phyloP scores from a whole-genome alignment of 2,888 invertebrate species.

The Stenichneumon culpator region DNA sequence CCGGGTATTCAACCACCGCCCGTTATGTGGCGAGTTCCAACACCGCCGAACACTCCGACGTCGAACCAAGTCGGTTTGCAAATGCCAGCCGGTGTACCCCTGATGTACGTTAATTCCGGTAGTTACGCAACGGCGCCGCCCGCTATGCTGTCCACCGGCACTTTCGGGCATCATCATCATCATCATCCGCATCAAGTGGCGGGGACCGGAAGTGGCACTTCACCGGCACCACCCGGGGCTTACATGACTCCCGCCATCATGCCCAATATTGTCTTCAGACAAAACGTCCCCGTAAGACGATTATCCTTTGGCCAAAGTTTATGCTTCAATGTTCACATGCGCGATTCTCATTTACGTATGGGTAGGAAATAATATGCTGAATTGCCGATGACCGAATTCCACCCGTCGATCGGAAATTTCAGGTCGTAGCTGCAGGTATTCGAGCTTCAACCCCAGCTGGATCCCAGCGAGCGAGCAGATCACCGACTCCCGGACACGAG shows the following conservation, averaged over 20 bases:
- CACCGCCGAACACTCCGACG: conserved; percentile 83
- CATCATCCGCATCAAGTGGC: conserved; percentile 75
- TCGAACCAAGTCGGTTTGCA: conserved; percentile 80
- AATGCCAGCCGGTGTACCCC: conserved; percentile 80
- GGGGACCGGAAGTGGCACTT: conserved; percentile 78
- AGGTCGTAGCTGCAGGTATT: conserved; percentile 80
- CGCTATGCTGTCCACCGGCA: conserved; percentile 79
- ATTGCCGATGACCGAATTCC: background rate
- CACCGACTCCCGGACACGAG: conserved; percentile 83
- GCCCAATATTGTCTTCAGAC: conserved; percentile 83
- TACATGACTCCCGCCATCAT: conserved; percentile 82
- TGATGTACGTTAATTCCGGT: conserved; percentile 84
- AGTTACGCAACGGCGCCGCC: conserved; percentile 79
- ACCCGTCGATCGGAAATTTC: conserved; percentile 12
- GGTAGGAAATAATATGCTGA: background rate
- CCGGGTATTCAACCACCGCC: conserved; percentile 82
- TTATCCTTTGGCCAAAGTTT: background rate
- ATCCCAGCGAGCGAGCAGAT: conserved; percentile 82
- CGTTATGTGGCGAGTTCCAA: conserved; percentile 83
- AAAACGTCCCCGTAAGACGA: conserved; percentile 82
- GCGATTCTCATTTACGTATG: background rate
- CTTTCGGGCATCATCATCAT: conserved; percentile 77
- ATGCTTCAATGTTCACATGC: background rate
- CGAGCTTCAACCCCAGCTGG: conserved; percentile 82
- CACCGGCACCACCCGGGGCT: conserved; percentile 79